Evolutionary conservation across 2,888 invertebrate genomes (phyloP).

Genomic region (Nymphalis c-album): DNA sequence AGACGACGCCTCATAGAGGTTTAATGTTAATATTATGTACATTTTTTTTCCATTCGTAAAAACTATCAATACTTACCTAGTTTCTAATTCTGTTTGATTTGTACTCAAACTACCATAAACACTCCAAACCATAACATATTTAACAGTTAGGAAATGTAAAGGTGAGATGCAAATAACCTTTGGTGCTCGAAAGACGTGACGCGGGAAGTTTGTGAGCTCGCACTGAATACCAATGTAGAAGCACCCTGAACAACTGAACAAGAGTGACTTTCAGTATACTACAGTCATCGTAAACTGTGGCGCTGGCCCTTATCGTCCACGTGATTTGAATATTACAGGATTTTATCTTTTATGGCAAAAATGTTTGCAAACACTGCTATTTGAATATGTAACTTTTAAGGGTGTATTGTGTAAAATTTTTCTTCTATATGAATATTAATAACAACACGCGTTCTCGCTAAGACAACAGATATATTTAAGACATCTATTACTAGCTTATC

Average conservation of each 20-base stretch:
- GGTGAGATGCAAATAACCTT: conserved; percentile 71
- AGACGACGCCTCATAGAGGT: neutral
- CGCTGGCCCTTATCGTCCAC: conserved; percentile 23
- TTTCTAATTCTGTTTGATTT: neutral
- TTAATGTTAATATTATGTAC: neutral
- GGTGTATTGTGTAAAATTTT: too few species aligned
- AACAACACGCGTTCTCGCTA: too few species aligned
- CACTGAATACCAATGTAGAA: conserved; percentile 64
- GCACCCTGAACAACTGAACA: conserved; percentile 52
- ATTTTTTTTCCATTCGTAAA: neutral
- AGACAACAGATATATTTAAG: too few species aligned
- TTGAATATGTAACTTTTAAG: neutral
- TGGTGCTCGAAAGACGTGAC: conserved; percentile 60
- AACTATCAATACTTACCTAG: neutral
- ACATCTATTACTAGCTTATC: too few species aligned
- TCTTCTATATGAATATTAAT: too few species aligned
- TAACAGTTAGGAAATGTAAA: conserved; percentile 62
- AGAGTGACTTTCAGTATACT: conserved; percentile 66
- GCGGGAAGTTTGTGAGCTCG: conserved; percentile 61
- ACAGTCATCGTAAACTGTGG: conserved; percentile 58
- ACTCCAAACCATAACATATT: conserved; percentile 59
- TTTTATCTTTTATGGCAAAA: conserved; percentile 4
- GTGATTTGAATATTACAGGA: conserved; percentile 16
- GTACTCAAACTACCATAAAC: neutral
- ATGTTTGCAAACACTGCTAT: conserved; percentile 4